Base-by-base conservation (phyloP, 2,888 invertebrate species). In the Temnothorax unifasciatus region DNA sequence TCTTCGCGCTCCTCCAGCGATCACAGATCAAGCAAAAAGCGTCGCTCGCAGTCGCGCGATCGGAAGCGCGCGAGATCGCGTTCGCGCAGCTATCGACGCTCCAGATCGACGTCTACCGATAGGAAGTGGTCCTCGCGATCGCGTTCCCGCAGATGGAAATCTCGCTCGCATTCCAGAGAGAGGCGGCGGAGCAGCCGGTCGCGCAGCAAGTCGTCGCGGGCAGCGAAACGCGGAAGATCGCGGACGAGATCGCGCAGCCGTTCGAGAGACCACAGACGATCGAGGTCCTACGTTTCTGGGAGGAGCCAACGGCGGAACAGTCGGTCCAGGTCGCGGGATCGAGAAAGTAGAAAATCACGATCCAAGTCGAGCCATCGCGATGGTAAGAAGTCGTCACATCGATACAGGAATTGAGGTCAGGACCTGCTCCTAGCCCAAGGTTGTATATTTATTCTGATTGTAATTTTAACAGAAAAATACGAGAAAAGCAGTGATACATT, bases 301-400 rank as follows among this genome's bases (percentile, higher is more conserved):
- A 91, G 92, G 63, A 91, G 86, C 81, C 91, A 89, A 44, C 92
- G 79, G 2, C 79, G 91, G 79, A 91, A 90, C 34, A 92, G 91
- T 61, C 89, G 92, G 21, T 90, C 91, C 34, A 88, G 88, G 82
- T 93, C 93, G 75, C 91, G 92, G 77, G 92, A 93, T 69, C 90
- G 77, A 25, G n/a, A n/a, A n/a, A 77, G 91, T 66, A 90, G 92
- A 75, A 91, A 92, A 38, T 93, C 94, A 29, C 91, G 93, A 83
- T 94, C 93, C 64, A 93, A 90, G 75, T 90, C 91, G 84, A 93
- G 91, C 87, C 93, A 94, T 91, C 93, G 94, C 87, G 94, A 94
- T 89, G 94, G 94, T 94, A 94, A 94, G 93, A 94, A 94, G 93
- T 94, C 94, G 82, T 92, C 94, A 83, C 94, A 93, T 91, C 94